Conservation (phyloP, 1,140 invertebrate species). For the Anoplolepis gracilipes region DNA sequence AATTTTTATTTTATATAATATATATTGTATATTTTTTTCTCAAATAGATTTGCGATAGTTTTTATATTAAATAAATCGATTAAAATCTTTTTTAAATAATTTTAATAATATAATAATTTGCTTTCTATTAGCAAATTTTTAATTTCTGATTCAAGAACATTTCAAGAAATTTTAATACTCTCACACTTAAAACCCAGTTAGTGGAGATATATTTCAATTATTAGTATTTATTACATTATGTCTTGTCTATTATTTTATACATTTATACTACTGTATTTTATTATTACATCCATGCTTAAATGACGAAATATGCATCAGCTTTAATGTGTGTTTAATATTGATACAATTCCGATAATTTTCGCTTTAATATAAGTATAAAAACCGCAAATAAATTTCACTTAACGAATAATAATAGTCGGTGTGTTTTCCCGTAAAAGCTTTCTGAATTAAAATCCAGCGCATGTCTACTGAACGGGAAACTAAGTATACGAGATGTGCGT, state of each 20-base stretch:
- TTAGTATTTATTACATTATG: background rate
- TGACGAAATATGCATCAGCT: background rate
- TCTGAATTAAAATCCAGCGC: slow-evolving; percentile 39
- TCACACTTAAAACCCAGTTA: background rate
- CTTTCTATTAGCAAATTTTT: too few relatives aligned
- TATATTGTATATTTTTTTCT: too few relatives aligned
- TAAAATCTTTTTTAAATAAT: too few relatives aligned
- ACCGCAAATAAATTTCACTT: slow-evolving; percentile 32
- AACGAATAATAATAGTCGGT: slow-evolving; percentile 43
- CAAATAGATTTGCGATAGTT: too few relatives aligned
- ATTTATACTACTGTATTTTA: background rate
- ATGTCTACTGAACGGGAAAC: slow-evolving; percentile 22
- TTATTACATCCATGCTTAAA: slow-evolving; percentile 6
- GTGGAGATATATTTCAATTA: background rate
- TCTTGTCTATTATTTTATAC: background rate
- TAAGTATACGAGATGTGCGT: background rate
- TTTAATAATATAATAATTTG: too few relatives aligned
- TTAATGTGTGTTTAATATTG: slow-evolving; percentile 10
- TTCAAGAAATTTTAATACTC: background rate
- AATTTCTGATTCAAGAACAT: too few relatives aligned
- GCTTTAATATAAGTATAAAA: slow-evolving; percentile 1
- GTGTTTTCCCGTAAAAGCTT: background rate
- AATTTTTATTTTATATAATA: too few relatives aligned
- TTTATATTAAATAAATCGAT: too few relatives aligned
- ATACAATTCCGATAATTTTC: slow-evolving; percentile 26